These are phyloP conservation scores for Macroteleia sp. DNA, from an alignment of 2,888 invertebrate species.

Conservation along the genomic window DNA sequence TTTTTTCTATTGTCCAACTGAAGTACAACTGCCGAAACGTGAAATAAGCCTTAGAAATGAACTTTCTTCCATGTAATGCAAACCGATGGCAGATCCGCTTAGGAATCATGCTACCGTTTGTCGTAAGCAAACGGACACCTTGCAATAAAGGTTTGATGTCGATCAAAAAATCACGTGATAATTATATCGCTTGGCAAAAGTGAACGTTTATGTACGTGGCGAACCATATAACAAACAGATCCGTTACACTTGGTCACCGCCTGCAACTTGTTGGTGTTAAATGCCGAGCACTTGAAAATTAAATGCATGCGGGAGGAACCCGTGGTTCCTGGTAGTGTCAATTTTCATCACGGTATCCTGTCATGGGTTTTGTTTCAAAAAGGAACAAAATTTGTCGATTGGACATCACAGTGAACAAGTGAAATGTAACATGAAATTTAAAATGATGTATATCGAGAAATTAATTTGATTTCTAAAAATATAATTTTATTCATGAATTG, in stretches of 20 bases:
- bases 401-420: no score
- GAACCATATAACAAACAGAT: conserved; percentile 20
- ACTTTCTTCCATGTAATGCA: conserved; percentile 8
- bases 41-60: no score
- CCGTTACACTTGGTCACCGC: conserved; percentile 31
- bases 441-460: no score
- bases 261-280: not conserved
- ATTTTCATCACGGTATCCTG: conserved; percentile 28
- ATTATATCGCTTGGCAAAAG: conserved; percentile 32
- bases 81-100: conserved; percentile 7
- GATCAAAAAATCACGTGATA: conserved; percentile 27
- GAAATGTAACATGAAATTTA: no score
- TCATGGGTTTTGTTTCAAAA: not conserved
- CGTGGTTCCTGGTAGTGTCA: conserved; percentile 32
- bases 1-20: no score
- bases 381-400: conserved; percentile 9
- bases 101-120: conserved; percentile 3
- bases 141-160: not conserved
- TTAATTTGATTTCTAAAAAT: no score
- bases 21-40: no score
- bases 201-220: conserved; percentile 27
- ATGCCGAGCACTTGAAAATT: not conserved
- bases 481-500: no score
- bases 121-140: not conserved
- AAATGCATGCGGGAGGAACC: conserved; percentile 18